phyloP scores from a whole-genome alignment of 2,113 vertebrate species.

The Symphodus melops region DNA sequence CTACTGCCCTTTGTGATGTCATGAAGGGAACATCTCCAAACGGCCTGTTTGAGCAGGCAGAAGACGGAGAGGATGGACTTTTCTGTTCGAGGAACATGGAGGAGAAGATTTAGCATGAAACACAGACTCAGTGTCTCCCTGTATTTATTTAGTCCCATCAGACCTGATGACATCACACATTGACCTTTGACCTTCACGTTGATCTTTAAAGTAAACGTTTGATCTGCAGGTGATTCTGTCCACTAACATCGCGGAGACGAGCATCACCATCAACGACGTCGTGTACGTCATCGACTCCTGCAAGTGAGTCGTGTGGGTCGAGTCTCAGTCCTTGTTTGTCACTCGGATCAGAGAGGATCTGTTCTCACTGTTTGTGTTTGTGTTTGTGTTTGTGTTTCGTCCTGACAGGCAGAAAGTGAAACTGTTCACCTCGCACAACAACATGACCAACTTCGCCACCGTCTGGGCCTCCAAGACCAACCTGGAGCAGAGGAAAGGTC shows the following conservation, averaged over 20 bases:
- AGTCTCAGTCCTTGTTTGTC: not conserved
- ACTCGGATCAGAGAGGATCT: too few species aligned
- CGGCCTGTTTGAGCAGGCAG: too few species aligned
- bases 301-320: conserved; percentile 86
- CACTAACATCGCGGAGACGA: conserved; percentile 98
- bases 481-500: conserved; percentile 94
- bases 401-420: conserved; percentile 93
- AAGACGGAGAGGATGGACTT: too few species aligned
- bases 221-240: conserved; percentile 91
- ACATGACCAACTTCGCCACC: conserved; percentile 98
- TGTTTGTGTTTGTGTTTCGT: not conserved
- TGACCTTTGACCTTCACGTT: too few species aligned
- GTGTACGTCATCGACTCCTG: conserved; percentile 98
- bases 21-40: too few species aligned
- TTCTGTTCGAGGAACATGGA: too few species aligned
- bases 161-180: too few species aligned
- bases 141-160: too few species aligned
- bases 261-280: conserved; percentile 97
- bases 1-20: too few species aligned
- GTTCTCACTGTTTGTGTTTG: not conserved
- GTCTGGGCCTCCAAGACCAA: conserved; percentile 99
- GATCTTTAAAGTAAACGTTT: conserved; percentile 11
- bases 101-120: too few species aligned
- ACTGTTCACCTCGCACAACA: conserved; percentile 97
- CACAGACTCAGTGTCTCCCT: too few species aligned